Base-by-base conservation (phyloP, 2,888 invertebrate species). In the Julus scandinavius region DNA sequence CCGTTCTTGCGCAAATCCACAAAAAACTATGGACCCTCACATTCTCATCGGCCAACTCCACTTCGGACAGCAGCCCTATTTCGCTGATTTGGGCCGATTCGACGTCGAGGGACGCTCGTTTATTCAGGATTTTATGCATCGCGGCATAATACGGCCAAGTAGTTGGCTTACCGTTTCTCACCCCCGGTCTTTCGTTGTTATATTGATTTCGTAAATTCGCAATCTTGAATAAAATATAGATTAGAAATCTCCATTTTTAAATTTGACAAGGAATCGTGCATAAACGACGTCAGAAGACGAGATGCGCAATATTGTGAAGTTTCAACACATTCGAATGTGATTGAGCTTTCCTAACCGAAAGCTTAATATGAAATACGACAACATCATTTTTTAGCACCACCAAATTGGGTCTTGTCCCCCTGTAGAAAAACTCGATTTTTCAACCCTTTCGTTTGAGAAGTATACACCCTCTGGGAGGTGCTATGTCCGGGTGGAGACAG, bases 11-110 rank as follows among this genome's bases (percentile, higher is more conserved):
- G 17, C n/a, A 1, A 15, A 63, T 17, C 63, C 63, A 7, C 17
- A n/a, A 63, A n/a, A 63, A 63, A 63, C 4, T 15, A 7, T 17
- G 11, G 4, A n/a, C 7, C 17, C 63, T n/a, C 17, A 63, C 63
- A 7, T 63, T 63, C 63, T 63, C 63, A n/a, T 63, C 63, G n/a
- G 63, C 63, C 63, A 63, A 63, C n/a, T 63, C 63, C 63, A 63
- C 63, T 63, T 63, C 63, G n/a, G 63, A 63, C 6, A 63, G 63
- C n/a, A 63, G 63, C 63, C 63, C 63, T 63, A 63, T 63, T 63
- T 63, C 63, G 20, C 63, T 63, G 63, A 63, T 63, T n/a, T 63
- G 63, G 17, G 63, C 63, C 15, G 63, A 63, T 63, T 63, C 63
- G 17, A 63, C 63, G 63, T 63, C 63, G 0, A 63, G n/a, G n/a